A percentile compares a stretch with the other conserved stretches of the same genome.
Evolutionary conservation across 2,797 vertebrate genomes (phyloP).

Genomic region (Trematomus bernacchii): DNA sequence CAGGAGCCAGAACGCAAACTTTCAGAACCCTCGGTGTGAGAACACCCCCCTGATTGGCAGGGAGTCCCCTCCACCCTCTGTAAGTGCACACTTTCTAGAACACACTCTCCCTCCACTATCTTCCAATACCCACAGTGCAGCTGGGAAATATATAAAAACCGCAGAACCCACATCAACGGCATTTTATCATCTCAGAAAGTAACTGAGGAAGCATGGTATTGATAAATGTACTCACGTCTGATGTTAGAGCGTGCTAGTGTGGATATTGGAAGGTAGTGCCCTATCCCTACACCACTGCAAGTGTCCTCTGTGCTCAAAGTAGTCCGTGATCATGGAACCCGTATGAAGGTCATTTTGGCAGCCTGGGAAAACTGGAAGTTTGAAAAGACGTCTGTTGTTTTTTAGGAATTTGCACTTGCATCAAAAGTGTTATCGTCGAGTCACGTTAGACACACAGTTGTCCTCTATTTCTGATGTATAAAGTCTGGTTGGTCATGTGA

Average conservation of each 20-base stretch:
- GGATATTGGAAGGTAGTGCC: slow-evolving; percentile 79
- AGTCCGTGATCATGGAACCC: slow-evolving; percentile 61
- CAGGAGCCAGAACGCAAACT: slow-evolving; percentile 99
- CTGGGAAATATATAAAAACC: slow-evolving; percentile 36
- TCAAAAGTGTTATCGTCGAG: slow-evolving; percentile 49
- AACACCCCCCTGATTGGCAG: slow-evolving; percentile 99
- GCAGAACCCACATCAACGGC: slow-evolving; percentile 22
- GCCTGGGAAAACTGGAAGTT: slow-evolving; percentile 70
- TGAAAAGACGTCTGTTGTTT: slow-evolving; percentile 45
- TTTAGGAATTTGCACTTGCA: slow-evolving; percentile 43
- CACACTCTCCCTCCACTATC: slow-evolving; percentile 74
- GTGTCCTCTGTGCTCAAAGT: slow-evolving; percentile 72
- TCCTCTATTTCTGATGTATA: slow-evolving; percentile 83
- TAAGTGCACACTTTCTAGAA: slow-evolving; percentile 92
- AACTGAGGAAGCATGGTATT: slow-evolving; percentile 6
- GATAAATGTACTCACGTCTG: slow-evolving; percentile 7
- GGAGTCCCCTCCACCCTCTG: slow-evolving; percentile 99
- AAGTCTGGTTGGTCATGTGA: slow-evolving; percentile 56
- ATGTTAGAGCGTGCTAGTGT: slow-evolving; percentile 47
- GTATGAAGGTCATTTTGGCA: slow-evolving; percentile 83
- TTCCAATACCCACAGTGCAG: slow-evolving; percentile 78
- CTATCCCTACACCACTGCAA: slow-evolving; percentile 69
- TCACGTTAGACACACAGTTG: slow-evolving; percentile 52
- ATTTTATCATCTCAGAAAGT: neutral
- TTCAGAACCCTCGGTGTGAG: slow-evolving; percentile 99